Percentiles rank a stretch among this genome's conserved stretches.
Conservation (phyloP, 2,888 invertebrate genomes). For the Lordiphosa andalusiaca region DNA sequence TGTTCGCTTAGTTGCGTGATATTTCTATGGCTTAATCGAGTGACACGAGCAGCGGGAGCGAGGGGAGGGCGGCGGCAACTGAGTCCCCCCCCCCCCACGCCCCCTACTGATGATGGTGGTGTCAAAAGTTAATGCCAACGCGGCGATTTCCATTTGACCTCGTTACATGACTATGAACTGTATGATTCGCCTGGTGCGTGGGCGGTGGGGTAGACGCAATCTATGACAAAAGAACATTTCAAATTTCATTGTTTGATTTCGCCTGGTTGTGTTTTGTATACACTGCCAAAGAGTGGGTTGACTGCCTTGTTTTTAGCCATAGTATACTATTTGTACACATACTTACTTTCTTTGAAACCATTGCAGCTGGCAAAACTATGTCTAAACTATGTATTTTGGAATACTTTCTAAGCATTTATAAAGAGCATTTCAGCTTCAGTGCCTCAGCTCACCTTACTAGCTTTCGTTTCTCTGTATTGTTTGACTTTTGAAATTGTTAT, state of each 20-base stretch:
- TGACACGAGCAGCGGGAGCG: constrained; percentile 32
- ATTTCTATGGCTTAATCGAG: constrained; percentile 71
- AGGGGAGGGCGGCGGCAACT: no score
- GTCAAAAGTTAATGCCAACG: constrained; percentile 72
- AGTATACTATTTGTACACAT: no score
- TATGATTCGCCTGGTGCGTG: constrained; percentile 10
- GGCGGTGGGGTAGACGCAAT: constrained; percentile 22
- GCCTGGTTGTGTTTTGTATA: constrained; percentile 4
- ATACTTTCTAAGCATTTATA: background rate
- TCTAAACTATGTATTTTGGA: no score
- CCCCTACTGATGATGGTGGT: constrained; percentile 30
- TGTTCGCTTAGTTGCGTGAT: constrained; percentile 69
- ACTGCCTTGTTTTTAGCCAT: background rate
- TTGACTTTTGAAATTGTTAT: constrained; percentile 48
- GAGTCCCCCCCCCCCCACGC: background rate
- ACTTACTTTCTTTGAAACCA: no score
- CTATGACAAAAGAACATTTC: constrained; percentile 56
- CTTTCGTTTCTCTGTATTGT: constrained; percentile 33
- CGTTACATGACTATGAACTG: constrained; percentile 49
- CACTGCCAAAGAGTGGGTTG: background rate
- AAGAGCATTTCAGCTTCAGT: constrained; percentile 1
- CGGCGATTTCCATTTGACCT: constrained; percentile 73
- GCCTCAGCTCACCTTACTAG: background rate
- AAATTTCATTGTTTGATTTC: constrained; percentile 63
- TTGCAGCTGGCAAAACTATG: no score